Evolutionary conservation across 2,888 invertebrate species (phyloP).

Genomic region (Cantharis rufa): DNA sequence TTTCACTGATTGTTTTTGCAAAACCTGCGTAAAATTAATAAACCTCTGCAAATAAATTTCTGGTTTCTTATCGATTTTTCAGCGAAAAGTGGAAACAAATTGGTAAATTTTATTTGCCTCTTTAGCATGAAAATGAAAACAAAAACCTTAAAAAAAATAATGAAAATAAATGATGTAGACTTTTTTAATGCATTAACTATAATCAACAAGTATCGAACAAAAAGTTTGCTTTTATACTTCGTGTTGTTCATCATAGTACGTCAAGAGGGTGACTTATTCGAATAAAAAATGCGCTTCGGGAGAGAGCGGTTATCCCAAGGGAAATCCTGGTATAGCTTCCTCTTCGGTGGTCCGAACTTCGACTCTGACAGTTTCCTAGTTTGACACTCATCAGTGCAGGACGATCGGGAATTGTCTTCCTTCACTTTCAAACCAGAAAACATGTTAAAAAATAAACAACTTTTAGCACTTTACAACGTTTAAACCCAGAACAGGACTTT

Average conservation of each 20-base stretch:
- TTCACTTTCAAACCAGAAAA: conserved; percentile 28
- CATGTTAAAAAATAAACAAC: conserved; percentile 26
- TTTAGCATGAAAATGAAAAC: neutral
- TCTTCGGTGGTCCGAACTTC: conserved; percentile 30
- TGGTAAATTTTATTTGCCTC: neutral
- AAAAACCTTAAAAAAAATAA: neutral
- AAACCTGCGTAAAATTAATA: no score
- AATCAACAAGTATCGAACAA: conserved; percentile 28
- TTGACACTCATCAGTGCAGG: conserved; percentile 30
- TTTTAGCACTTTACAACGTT: neutral
- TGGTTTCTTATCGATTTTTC: no score
- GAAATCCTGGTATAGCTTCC: conserved; percentile 32
- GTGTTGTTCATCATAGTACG: conserved; percentile 28
- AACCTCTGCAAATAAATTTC: no score
- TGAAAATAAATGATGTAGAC: neutral
- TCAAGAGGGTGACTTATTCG: conserved; percentile 29
- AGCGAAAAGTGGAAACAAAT: no score
- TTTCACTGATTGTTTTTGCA: no score
- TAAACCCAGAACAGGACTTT: neutral
- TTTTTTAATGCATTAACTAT: neutral
- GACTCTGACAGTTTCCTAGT: conserved; percentile 29
- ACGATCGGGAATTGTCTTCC: conserved; percentile 31
- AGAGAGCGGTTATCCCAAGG: conserved; percentile 29
- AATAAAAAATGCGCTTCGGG: conserved; percentile 32
- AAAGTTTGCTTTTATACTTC: conserved; percentile 21